Conservation (phyloP, 2,888 invertebrate species). For the Coenonympha glycerion region DNA sequence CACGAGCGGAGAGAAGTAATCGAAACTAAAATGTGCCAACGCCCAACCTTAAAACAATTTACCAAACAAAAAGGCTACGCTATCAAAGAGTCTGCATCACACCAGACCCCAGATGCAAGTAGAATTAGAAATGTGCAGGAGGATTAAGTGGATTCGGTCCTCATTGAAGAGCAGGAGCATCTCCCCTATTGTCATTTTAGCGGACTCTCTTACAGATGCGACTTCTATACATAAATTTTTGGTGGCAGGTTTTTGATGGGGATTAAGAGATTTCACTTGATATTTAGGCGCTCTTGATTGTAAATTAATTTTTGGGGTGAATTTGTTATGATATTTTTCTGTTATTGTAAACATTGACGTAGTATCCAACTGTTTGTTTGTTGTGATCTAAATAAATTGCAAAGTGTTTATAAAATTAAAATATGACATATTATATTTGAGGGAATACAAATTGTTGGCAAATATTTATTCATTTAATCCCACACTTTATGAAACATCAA, state of each 20-base stretch:
- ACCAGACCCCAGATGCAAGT: constrained; percentile 51
- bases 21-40: no score
- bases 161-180: constrained; percentile 36
- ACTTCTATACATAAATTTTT: constrained; percentile 28
- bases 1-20: no score
- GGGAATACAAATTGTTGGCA: no score
- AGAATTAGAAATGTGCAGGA: constrained; percentile 54
- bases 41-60: no score
- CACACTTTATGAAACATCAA: neutral
- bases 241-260: constrained; percentile 39
- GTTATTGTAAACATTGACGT: constrained; percentile 9
- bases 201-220: constrained; percentile 38
- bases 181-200: constrained; percentile 48
- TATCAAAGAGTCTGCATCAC: neutral
- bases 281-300: constrained; percentile 21
- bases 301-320: constrained; percentile 25
- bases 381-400: neutral
- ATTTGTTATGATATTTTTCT: constrained; percentile 17
- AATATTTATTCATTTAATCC: no score
- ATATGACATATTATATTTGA: no score
- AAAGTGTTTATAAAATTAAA: no score
- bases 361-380: neutral
- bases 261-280: constrained; percentile 34
- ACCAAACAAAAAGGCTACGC: neutral
- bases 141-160: constrained; percentile 53